These are phyloP conservation scores for Phragmatobia fuliginosa DNA, from an alignment of 2,888 invertebrate species.

Conservation along the genomic window DNA sequence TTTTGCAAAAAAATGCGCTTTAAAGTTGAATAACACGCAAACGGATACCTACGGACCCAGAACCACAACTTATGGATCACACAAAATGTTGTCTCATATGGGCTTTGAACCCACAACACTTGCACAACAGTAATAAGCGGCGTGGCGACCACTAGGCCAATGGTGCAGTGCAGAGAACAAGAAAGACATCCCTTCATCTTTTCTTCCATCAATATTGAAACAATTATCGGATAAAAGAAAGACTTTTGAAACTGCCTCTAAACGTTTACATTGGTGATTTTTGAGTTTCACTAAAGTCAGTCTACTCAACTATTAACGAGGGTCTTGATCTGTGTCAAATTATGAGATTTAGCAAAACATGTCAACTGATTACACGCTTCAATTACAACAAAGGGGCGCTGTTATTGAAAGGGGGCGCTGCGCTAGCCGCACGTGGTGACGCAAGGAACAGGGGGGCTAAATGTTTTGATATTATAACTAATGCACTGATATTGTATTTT, in stretches of 20 bases:
- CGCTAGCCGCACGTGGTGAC: conserved; percentile 68
- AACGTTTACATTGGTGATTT: background rate
- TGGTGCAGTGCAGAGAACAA: no score
- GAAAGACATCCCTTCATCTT: background rate
- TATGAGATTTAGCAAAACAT: conserved; percentile 83
- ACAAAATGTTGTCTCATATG: no score
- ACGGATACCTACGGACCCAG: no score
- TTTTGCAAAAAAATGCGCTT: no score
- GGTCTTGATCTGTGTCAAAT: conserved; percentile 75
- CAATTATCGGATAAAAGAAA: background rate
- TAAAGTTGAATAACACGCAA: no score
- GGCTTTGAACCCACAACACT: no score
- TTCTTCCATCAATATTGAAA: background rate
- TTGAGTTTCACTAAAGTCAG: conserved; percentile 6
- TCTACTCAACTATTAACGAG: conserved; percentile 35
- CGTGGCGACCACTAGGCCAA: no score
- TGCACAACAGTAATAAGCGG: no score
- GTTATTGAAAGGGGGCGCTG: conserved; percentile 58
- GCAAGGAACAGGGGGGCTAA: conserved; percentile 54
- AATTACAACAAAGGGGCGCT: conserved; percentile 68
- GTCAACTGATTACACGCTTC: conserved; percentile 83
- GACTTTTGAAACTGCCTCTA: background rate
- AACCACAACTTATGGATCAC: no score
- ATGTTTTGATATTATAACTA: conserved; percentile 83
- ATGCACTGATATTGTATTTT: conserved; percentile 63